These are phyloP conservation scores for Mionectes macconnelli DNA, from an alignment of 2,113 vertebrate genomes.

Conservation along the genomic window DNA sequence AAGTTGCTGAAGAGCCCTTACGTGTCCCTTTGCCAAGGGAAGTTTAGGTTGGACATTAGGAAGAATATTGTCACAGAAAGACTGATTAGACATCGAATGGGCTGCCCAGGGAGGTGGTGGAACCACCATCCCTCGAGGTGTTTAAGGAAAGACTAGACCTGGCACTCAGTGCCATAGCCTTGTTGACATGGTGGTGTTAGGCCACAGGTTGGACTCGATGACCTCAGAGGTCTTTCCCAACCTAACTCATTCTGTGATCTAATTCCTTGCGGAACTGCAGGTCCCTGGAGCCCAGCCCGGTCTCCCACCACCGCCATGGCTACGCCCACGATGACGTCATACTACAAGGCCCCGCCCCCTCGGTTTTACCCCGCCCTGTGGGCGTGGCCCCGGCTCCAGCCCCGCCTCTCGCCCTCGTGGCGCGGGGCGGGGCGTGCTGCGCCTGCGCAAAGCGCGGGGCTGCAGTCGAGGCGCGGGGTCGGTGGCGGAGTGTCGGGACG, in stretches of 20 bases:
- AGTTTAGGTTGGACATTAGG: neutral
- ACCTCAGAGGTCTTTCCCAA: neutral
- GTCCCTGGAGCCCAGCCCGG: accelerated
- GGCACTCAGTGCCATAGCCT: neutral
- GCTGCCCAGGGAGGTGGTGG: too few relatives aligned
- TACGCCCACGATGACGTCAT: neutral
- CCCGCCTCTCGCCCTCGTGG: slow-evolving; percentile 35
- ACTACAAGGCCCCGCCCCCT: accelerated
- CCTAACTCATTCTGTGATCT: accelerated
- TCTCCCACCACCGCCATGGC: accelerated
- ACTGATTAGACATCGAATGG: neutral
- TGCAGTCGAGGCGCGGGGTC: neutral
- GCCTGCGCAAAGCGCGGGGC: slow-evolving; percentile 8
- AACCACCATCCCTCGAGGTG: neutral
- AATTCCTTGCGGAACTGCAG: accelerated
- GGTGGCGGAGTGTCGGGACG: neutral
- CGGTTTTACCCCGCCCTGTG: accelerated
- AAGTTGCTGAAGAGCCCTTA: neutral
- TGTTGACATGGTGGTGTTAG: neutral
- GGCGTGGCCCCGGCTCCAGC: accelerated
- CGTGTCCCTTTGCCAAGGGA: neutral
- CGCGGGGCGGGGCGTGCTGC: neutral
- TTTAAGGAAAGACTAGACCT: neutral
- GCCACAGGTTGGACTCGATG: neutral
- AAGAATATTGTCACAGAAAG: neutral